Percentiles rank a stretch among this genome's conserved stretches.
These are phyloP conservation scores for Conus ventricosus DNA, from an alignment of 1,140 invertebrate species.

Conservation along the genomic window DNA sequence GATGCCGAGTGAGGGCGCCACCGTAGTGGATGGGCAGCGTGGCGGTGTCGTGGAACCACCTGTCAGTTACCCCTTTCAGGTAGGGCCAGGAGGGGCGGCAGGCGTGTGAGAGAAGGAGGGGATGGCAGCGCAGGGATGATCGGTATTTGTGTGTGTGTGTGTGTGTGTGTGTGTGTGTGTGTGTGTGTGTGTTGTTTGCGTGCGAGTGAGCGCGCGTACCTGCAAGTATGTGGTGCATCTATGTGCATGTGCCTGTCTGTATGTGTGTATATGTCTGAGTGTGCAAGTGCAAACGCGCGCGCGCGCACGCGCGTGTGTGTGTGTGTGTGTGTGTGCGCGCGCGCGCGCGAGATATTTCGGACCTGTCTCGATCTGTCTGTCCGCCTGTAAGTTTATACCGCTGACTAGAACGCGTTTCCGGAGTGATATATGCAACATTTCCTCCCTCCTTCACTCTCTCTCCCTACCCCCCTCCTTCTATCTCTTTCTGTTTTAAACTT, in stretches of 20 bases:
- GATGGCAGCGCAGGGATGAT: background rate
- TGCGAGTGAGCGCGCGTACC: conserved; percentile 9
- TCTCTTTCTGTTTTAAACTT: too few relatives aligned
- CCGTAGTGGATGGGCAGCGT: background rate
- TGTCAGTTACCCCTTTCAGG: background rate
- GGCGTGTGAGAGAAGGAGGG: background rate
- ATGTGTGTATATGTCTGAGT: conserved; percentile 24
- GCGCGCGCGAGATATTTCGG: background rate
- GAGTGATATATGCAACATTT: too few relatives aligned
- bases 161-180: conserved; percentile 26
- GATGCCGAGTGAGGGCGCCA: too few relatives aligned
- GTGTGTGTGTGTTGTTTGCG: background rate
- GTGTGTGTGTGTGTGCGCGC: too few relatives aligned
- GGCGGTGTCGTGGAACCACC: background rate
- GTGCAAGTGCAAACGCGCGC: conserved; percentile 16
- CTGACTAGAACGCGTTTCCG: too few relatives aligned
- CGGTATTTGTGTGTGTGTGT: conserved; percentile 13
- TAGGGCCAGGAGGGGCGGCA: background rate
- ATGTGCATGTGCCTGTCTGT: conserved; percentile 23
- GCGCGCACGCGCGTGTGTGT: too few relatives aligned
- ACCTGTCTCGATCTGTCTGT: too few relatives aligned
- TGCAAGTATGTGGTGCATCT: background rate
- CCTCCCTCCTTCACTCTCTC: too few relatives aligned
- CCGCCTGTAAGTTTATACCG: too few relatives aligned
- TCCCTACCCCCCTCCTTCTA: too few relatives aligned